phyloP scores from a whole-genome alignment of 2,113 vertebrate species.

The Otolemur garnettii region DNA sequence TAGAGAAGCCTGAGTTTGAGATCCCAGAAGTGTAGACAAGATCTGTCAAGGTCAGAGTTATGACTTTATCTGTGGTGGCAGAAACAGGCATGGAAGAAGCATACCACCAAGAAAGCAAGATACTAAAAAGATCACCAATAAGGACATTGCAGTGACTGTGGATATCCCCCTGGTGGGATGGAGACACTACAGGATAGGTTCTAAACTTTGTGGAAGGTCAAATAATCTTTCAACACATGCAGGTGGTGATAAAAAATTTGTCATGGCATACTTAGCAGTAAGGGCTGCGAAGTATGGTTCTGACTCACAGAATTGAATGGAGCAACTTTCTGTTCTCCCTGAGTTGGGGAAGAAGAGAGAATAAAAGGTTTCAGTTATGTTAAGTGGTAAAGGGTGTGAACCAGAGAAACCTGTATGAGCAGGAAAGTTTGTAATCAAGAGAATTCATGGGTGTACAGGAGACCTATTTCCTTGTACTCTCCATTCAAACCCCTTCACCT shows the following conservation, averaged over 20 bases:
- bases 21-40: accelerated
- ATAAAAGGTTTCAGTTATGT: neutral
- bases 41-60: neutral
- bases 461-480: neutral
- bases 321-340: neutral
- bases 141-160: neutral
- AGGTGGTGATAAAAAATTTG: too few species aligned
- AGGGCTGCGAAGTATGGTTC: neutral
- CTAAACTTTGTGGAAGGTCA: neutral
- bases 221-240: neutral
- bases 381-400: neutral
- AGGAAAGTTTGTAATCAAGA: neutral
- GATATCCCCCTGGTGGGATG: neutral
- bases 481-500: neutral
- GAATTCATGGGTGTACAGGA: neutral
- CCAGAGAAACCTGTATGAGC: neutral
- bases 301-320: neutral
- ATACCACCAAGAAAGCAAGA: neutral
- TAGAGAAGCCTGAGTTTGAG: neutral
- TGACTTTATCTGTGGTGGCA: neutral
- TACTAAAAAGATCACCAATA: neutral
- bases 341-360: neutral
- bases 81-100: neutral
- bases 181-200: neutral
- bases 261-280: too few species aligned